These are phyloP conservation scores for Chydorus sphaericus DNA, from an alignment of 2,888 invertebrate genomes.

Conservation along the genomic window DNA sequence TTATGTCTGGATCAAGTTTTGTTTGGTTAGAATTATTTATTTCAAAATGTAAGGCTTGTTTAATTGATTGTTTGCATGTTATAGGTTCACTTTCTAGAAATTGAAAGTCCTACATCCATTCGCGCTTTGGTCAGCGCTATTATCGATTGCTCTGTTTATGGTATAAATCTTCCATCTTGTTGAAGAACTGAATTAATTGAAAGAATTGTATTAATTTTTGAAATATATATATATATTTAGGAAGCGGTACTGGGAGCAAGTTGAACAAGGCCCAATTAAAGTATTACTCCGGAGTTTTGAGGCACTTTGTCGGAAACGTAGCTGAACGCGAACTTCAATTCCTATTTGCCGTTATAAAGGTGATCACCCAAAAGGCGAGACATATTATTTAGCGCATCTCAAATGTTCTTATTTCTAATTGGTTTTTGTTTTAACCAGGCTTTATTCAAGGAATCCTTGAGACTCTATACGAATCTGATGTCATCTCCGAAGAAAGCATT, in stretches of 20 bases:
- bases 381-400: no score
- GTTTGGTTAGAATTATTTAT: no score
- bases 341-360: constrained; percentile 64
- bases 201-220: neutral
- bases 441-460: constrained; percentile 59
- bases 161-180: constrained; percentile 29
- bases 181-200: no score
- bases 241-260: constrained; percentile 10
- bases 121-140: constrained; percentile 56
- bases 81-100: no score
- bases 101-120: constrained; percentile 58
- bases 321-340: constrained; percentile 61
- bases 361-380: constrained; percentile 54
- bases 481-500: constrained; percentile 67
- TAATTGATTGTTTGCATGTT: no score
- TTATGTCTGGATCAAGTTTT: no score
- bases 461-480: constrained; percentile 57
- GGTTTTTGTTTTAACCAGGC: constrained; percentile 44
- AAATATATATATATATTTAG: no score
- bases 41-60: no score
- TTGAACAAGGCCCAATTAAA: constrained; percentile 35
- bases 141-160: constrained; percentile 46
- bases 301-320: constrained; percentile 53
- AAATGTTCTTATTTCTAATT: no score
- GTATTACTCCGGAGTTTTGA: constrained; percentile 40